Evolutionary conservation across 2,797 vertebrate genomes (phyloP).

Genomic region (Luscinia megarhynchos): DNA sequence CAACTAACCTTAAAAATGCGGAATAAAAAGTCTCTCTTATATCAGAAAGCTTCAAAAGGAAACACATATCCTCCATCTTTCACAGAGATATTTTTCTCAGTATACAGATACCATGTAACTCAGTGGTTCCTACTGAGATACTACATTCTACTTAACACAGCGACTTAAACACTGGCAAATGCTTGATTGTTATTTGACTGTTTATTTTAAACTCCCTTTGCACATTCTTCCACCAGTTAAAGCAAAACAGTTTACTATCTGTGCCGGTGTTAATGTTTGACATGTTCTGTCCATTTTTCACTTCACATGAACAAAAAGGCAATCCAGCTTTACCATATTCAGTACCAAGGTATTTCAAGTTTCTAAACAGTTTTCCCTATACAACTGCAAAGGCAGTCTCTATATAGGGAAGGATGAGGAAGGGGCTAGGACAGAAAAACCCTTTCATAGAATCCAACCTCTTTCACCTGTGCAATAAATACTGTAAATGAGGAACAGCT

Average conservation of each 20-base stretch:
- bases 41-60: background rate
- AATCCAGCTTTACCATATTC: background rate
- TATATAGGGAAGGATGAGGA: background rate
- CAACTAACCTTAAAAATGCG: conserved; percentile 47
- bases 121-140: background rate
- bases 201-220: background rate
- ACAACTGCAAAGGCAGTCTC: background rate
- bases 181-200: conserved; percentile 5
- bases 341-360: background rate
- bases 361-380: background rate
- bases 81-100: conserved; percentile 4
- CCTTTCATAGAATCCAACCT: background rate
- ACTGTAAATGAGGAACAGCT: background rate
- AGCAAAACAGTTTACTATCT: background rate
- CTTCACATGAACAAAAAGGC: background rate
- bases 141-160: background rate
- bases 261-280: background rate
- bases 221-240: background rate
- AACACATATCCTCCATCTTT: background rate
- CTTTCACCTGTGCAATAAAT: background rate
- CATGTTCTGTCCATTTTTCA: background rate
- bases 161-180: background rate
- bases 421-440: background rate
- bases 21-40: conserved; percentile 7
- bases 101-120: background rate